Base-by-base conservation (phyloP, 2,888 invertebrate genomes). In the Acleris literana region DNA sequence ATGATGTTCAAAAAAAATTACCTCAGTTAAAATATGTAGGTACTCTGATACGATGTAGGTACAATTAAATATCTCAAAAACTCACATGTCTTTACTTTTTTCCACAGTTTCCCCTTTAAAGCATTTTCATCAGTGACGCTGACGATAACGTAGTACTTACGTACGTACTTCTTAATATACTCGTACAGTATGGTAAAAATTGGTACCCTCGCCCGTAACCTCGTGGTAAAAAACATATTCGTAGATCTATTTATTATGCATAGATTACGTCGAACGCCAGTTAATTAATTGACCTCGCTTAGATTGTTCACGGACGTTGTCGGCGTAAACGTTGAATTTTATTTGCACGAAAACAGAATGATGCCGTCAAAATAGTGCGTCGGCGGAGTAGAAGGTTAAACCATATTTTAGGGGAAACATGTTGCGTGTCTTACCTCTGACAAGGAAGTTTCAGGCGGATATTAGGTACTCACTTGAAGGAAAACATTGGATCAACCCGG, bases 301-400 rank as follows among this genome's bases (percentile, higher is more conserved):
- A 54, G 46, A 55, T 53, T 22, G 53, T 59, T 54, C 29, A 60
- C 48, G 39, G 20, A 63, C 49, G 25, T 52, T 58, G 57, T 58
- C 46, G 46, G 9, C 53, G 6, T 22, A 54, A 60, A 64, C 25
- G 43, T 33, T 11, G 60, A 51, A 55, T 55, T 65, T 65, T 60
- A 65, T 65, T 65, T 60, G 49, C 43, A 20, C 59, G 60, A 60
- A 59, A 49, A 17, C 49, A 54, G 25, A 55, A 53, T 59, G 49
- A 49, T 55, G 17, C 54, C 44, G 60, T 54, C 49, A 33, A 55
- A 60, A 60, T 64, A 51, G 7, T 55, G 59, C 33, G 59, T 60
- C n/a, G 43, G 25, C 43, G 25, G 39, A 65, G 39, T 49, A 39
- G 22, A 4, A 60, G 51, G 43, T 44, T 55, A 51, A 49, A 25